phyloP scores from a whole-genome alignment of 2,888 invertebrate species.

The Aporophyla lueneburgensis region DNA sequence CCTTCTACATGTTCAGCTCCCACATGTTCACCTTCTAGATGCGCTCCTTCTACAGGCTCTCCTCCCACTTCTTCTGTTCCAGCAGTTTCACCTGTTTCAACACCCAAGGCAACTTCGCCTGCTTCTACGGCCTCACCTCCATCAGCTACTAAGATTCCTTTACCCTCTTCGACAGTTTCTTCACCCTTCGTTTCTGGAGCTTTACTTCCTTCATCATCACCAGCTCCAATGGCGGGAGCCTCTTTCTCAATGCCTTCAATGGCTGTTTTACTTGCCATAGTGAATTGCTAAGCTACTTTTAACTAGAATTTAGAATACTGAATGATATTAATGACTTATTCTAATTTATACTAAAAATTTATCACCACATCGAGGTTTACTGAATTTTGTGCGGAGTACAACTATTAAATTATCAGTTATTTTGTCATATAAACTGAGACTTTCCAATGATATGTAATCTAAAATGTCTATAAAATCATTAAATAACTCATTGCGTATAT shows the following conservation, averaged over 20 bases:
- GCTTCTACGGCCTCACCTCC: constrained; percentile 13
- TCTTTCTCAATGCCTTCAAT: constrained; percentile 63
- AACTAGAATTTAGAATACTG: constrained; percentile 62
- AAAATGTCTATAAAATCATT: constrained; percentile 79
- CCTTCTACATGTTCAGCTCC: constrained; percentile 25
- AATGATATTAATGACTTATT: constrained; percentile 17
- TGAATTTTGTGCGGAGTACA: constrained; percentile 77
- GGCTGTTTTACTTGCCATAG: constrained; percentile 65
- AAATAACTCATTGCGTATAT: constrained; percentile 77
- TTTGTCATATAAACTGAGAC: constrained; percentile 81
- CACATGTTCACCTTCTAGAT: constrained; percentile 25
- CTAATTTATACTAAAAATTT: constrained; percentile 79
- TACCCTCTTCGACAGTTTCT: constrained; percentile 4
- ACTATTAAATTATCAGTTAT: constrained; percentile 83
- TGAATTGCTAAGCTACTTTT: constrained; percentile 16
- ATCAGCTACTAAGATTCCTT: constrained; percentile 12
- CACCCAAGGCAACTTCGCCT: constrained; percentile 19
- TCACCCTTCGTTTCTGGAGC: constrained; percentile 34
- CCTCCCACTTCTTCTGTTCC: constrained; percentile 53
- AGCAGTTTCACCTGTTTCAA: constrained; percentile 22
- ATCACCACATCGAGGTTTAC: constrained; percentile 79
- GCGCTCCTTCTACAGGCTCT: constrained; percentile 36
- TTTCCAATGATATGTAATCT: constrained; percentile 79
- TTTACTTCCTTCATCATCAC: constrained; percentile 52
- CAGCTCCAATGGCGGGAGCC: constrained; percentile 47